Base-by-base conservation (phyloP, 2,888 invertebrate genomes). In the Bellardia pandia region DNA sequence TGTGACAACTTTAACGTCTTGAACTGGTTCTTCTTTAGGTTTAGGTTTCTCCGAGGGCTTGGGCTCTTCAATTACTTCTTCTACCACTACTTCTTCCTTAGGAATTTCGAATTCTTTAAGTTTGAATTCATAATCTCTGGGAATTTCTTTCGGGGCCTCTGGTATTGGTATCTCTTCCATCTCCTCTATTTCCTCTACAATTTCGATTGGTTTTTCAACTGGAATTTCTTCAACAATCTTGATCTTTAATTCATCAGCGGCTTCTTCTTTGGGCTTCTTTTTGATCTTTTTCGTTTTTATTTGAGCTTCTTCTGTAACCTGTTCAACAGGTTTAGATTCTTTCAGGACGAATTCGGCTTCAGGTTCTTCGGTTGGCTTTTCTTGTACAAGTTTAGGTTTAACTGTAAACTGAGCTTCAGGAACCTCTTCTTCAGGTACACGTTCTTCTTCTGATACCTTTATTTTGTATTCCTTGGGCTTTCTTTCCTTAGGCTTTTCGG, bases 301-400 rank as follows among this genome's bases (percentile, higher is more conserved):
- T 85, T 90, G 78, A 71, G 90, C 89, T 89, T 91, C 90, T 88
- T 91, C 90, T 78, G 90, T 76, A 58, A 86, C 88, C 80, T 90
- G 88, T 81, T 93, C 92, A 8, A 85, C 87, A 1, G 89, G 88
- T 74, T 91, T 92, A 13, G 91, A 90, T 78, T 92, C 90, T 1
- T 90, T 90, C 1, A 93, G 23, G 0, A 91, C 89, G 81, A 93
- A 89, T 74, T 92, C 89, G 0, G 92, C 91, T 78, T 92, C 92
- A 45, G 90, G 89, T 69, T 90, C 90, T 88, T 94, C 91, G 48
- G 53, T 37, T 66, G 89, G 85, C 76, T 88, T 81, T 58, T 88
- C 82, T 56, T 74, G 40, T 13, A 53, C 30, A 48, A 68, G 51
- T 40, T 86, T 85, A 2, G 85, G 81, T 68, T 89, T 89, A 8